These are phyloP conservation scores for Tychaedon coryphoeus DNA, from an alignment of 2,113 vertebrate genomes.

Conservation along the genomic window DNA sequence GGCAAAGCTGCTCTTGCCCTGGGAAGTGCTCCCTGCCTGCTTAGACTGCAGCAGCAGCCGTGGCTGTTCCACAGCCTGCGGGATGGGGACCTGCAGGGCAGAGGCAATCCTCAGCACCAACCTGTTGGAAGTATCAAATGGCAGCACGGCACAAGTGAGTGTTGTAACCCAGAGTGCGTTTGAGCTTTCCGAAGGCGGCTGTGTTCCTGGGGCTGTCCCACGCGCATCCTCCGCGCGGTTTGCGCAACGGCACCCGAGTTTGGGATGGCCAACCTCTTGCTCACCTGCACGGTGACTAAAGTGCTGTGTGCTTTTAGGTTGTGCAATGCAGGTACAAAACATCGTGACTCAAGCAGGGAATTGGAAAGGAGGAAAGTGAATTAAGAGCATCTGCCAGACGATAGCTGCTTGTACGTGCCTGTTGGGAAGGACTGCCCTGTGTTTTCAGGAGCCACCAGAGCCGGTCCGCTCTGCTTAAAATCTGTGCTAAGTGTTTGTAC, in stretches of 20 bases:
- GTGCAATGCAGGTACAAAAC: background rate
- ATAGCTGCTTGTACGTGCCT: background rate
- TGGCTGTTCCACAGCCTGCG: background rate
- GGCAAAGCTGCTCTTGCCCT: background rate
- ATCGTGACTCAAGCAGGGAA: background rate
- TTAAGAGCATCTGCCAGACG: background rate
- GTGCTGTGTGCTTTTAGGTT: background rate
- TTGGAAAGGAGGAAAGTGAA: background rate
- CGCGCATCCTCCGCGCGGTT: background rate
- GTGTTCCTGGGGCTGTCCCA: background rate
- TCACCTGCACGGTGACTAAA: background rate
- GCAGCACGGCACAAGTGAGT: background rate
- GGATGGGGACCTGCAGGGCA: background rate
- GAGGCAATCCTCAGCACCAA: background rate
- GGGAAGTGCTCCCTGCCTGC: background rate
- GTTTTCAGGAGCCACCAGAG: background rate
- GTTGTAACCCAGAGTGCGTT: background rate
- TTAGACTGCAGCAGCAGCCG: rapidly evolving
- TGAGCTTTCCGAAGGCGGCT: background rate
- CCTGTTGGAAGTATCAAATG: background rate
- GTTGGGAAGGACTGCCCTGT: background rate
- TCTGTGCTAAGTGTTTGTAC: background rate
- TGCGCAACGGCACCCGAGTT: background rate
- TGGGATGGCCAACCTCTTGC: background rate
- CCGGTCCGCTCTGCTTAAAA: background rate